Evolutionary conservation across 2,113 vertebrate species (phyloP).

Genomic region (Chlorocebus sabaeus): DNA sequence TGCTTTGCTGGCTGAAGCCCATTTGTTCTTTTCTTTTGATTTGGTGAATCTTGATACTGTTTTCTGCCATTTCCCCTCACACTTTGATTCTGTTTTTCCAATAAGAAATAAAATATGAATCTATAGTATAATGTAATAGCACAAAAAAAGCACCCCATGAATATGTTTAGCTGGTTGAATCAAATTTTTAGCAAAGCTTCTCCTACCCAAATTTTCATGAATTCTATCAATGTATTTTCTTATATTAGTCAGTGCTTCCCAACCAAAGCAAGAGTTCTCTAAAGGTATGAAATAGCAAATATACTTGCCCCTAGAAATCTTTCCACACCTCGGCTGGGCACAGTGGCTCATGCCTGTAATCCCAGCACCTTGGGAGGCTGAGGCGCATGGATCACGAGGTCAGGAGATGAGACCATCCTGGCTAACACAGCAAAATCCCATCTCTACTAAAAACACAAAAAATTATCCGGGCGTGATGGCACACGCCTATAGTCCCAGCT

Average conservation of each 20-base stretch:
- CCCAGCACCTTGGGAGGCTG: too few relatives aligned
- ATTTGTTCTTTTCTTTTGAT: constrained; percentile 88
- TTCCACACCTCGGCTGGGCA: background rate
- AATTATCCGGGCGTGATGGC: too few relatives aligned
- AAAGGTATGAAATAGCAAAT: background rate
- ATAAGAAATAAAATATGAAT: constrained; percentile 52
- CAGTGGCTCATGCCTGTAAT: too few relatives aligned
- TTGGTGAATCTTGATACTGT: constrained; percentile 88
- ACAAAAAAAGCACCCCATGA: background rate
- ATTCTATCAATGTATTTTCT: background rate
- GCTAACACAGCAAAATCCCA: too few relatives aligned
- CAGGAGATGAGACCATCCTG: too few relatives aligned
- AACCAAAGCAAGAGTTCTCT: background rate
- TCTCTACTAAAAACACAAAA: too few relatives aligned
- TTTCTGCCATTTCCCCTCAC: constrained; percentile 89
- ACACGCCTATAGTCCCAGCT: too few relatives aligned
- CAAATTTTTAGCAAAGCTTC: background rate
- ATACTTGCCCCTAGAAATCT: background rate
- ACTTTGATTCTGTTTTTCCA: constrained; percentile 83
- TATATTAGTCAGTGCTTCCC: background rate
- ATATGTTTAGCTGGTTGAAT: background rate
- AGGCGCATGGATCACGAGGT: too few relatives aligned
- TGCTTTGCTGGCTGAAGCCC: constrained; percentile 84
- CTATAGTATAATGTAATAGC: background rate
- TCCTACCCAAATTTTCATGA: background rate